Conservation (phyloP, 2,888 invertebrate species). For the Anorthoa munda region DNA sequence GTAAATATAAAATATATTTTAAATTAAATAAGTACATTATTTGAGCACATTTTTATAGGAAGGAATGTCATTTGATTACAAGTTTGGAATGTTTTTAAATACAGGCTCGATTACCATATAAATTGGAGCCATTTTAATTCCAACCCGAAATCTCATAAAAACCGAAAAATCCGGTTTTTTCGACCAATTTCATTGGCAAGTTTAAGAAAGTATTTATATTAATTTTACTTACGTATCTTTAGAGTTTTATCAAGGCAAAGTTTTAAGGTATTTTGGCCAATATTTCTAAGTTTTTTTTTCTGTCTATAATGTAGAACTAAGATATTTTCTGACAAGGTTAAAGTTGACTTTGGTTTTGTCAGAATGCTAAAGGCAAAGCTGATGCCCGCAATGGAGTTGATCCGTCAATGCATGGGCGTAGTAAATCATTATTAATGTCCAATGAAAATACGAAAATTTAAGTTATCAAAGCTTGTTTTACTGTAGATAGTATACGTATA, state of each 20-base stretch:
- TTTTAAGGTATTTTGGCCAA: conserved; percentile 59
- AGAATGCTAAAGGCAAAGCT: too few relatives aligned
- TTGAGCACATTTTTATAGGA: conserved; percentile 47
- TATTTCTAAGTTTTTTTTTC: conserved; percentile 45
- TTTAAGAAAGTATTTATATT: conserved; percentile 5
- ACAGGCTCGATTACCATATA: background rate
- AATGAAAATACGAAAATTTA: background rate
- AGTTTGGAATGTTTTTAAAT: conserved; percentile 37
- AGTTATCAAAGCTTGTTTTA: too few relatives aligned
- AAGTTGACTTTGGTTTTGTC: conserved; percentile 39
- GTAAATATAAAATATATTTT: background rate
- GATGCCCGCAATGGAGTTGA: too few relatives aligned
- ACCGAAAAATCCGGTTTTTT: background rate
- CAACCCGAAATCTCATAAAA: conserved; percentile 15
- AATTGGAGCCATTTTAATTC: conserved; percentile 22
- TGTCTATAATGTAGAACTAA: conserved; percentile 42
- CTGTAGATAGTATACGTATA: too few relatives aligned
- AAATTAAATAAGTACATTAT: conserved; percentile 52
- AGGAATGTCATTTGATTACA: conserved; percentile 27
- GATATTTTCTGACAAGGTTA: background rate
- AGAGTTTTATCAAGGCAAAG: conserved; percentile 53
- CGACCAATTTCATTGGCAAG: conserved; percentile 54
- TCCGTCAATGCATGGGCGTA: too few relatives aligned
- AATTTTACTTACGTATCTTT: conserved; percentile 30
- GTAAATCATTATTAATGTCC: too few relatives aligned